These are phyloP conservation scores for Hyla sarda DNA, from an alignment of 2,113 vertebrate species.

Conservation along the genomic window DNA sequence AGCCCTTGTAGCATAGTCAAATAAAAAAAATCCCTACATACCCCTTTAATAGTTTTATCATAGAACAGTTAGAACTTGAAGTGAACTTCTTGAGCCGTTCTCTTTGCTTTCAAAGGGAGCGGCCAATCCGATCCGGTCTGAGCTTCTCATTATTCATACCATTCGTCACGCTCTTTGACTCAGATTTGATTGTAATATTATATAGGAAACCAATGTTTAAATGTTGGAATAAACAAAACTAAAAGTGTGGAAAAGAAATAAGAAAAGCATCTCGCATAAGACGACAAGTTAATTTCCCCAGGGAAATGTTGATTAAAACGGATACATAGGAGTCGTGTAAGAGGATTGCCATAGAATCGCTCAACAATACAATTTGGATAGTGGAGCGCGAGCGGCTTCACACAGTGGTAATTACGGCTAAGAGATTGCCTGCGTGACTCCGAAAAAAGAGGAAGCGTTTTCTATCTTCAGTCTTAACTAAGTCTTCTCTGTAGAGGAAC, in stretches of 20 bases:
- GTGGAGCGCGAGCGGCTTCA: conserved; percentile 17
- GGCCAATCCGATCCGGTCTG: not conserved
- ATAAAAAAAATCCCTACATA: no score
- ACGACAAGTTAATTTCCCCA: conserved; percentile 37
- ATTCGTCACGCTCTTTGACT: not conserved
- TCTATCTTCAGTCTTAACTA: not conserved
- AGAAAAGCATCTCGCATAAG: conserved; percentile 8
- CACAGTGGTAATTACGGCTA: conserved; percentile 4
- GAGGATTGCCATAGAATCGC: conserved; percentile 19
- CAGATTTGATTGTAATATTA: not conserved
- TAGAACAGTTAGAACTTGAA: not conserved
- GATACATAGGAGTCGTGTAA: conserved; percentile 42
- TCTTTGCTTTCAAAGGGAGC: not conserved
- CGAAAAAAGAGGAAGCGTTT: conserved; percentile 2
- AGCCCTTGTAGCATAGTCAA: no score
- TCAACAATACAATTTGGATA: conserved; percentile 39
- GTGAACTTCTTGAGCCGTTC: not conserved
- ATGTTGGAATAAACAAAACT: not conserved
- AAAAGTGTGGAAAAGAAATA: not conserved
- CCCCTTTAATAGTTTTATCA: not conserved
- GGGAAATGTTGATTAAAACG: conserved; percentile 40
- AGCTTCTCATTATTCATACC: not conserved
- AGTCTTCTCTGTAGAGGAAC: not conserved
- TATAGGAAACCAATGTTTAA: conserved; percentile 3
- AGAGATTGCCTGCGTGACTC: not conserved